Evolutionary conservation across 2,888 invertebrate species (phyloP), one percentile per base, ranked within the genome.

Genomic region (Aplocera efformata): DNA sequence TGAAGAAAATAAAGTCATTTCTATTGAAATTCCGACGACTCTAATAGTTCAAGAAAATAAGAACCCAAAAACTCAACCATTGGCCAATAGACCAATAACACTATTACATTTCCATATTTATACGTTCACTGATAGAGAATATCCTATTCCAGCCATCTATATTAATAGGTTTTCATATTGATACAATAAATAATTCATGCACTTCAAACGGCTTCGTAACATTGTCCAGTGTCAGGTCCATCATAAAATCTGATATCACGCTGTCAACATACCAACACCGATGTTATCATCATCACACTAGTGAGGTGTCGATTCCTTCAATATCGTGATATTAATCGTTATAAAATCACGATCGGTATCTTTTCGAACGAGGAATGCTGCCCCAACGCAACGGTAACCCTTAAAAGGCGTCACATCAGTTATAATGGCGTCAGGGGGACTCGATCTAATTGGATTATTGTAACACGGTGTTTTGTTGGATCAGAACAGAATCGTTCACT

Each of bases 371-470:
- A 34, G 56, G 67, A 59, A 67, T 66, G 61, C 58, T 41, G 51
- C 51, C 43, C 51, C 56, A 72, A 70, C 72, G 71, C 56, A 72
- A 70, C 72, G 71, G 72, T 64, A 68, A 48, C 56, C 72, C 69
- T 26, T 67, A 73, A 48, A 72, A 63, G 75, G 79, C 26, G 49
- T 50, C 53, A 50, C 50, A 68, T 60, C 76, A 66, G 75, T 75
- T 76, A 75, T 72, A 72, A 44, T 46, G 53, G 27, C 35, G 25
- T 40, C 37, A 37, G 32, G 36, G 40, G 37, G 30, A 32, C 40
- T 40, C 31, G 39, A 25, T 44, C 46, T 48, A 50, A 53, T 53
- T 53, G 47, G 31, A 52, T 38, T 41, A 47, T 33, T 40, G 45
- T 46, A 43, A 39, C 41, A 33, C 35, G 23, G 13, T 17, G 13